Conservation (phyloP, 2,113 vertebrate species). For the Rattus rattus region DNA sequence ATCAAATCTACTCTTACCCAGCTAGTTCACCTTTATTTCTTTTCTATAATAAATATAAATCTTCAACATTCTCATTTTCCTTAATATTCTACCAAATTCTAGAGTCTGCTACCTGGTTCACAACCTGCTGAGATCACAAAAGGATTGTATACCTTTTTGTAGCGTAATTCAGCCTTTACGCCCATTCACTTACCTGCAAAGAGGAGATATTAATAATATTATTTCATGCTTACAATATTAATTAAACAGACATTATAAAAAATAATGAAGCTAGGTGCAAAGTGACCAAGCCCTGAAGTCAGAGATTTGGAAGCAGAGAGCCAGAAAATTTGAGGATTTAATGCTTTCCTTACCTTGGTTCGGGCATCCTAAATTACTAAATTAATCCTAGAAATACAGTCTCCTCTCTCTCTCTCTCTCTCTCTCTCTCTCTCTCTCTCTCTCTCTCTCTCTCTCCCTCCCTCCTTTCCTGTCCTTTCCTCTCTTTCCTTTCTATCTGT, state of each 20-base stretch:
- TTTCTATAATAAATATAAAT: not conserved
- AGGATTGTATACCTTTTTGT: not conserved
- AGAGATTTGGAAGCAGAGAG: no score
- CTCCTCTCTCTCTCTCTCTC: no score
- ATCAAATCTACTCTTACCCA: not conserved
- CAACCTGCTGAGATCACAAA: not conserved
- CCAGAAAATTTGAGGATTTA: not conserved
- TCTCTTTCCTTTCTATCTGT: no score
- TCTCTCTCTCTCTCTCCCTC: no score
- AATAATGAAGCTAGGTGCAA: not conserved
- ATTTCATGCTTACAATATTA: not conserved
- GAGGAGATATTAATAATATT: not conserved
- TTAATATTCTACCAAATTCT: constrained; percentile 21
- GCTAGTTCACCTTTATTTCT: not conserved
- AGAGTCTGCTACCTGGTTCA: not conserved
- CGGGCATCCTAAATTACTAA: no score
- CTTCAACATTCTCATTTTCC: not conserved
- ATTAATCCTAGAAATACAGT: not conserved
- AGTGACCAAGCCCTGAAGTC: not conserved
- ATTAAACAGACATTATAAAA: not conserved
- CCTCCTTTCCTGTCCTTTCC: no score
- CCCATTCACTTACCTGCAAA: not conserved
- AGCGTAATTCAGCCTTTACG: not conserved
- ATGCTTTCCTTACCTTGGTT: not conserved
- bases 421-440: no score